phyloP scores from a whole-genome alignment of 2,797 vertebrate genomes.

The Anguilla anguilla region DNA sequence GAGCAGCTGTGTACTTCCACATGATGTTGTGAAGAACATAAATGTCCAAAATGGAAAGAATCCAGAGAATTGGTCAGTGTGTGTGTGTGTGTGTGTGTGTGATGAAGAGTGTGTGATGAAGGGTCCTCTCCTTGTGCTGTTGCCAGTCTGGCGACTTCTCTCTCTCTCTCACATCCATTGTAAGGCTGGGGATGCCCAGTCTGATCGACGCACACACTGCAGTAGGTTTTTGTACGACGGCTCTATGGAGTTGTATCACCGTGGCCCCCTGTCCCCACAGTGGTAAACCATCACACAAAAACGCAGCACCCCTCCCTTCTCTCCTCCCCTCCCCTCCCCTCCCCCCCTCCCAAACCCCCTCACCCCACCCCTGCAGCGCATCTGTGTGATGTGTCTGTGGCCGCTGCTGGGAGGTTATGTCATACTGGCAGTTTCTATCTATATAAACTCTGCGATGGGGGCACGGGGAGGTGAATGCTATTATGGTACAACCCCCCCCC shows the following conservation, averaged over 20 bases:
- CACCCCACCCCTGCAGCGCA: slow-evolving; percentile 54
- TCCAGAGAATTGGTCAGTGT: neutral
- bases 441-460: slow-evolving; percentile 37
- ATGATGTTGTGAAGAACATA: neutral
- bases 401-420: slow-evolving; percentile 29
- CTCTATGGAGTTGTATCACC: slow-evolving; percentile 73
- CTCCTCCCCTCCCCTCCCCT: slow-evolving; percentile 42
- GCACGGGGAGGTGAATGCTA: slow-evolving; percentile 10
- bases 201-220: slow-evolving; percentile 39
- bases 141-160: neutral
- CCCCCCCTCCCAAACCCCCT: neutral
- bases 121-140: neutral
- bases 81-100: no score
- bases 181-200: neutral
- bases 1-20: neutral
- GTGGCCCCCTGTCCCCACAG: slow-evolving; percentile 88
- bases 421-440: slow-evolving; percentile 67
- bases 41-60: neutral
- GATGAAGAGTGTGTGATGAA: neutral
- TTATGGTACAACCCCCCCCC: neutral
- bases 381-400: slow-evolving; percentile 46
- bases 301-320: slow-evolving; percentile 51
- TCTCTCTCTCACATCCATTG: neutral
- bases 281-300: slow-evolving; percentile 84
- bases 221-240: slow-evolving; percentile 87